Base-by-base conservation (phyloP, 2,113 vertebrate species). In the Callopanchax toddi region DNA sequence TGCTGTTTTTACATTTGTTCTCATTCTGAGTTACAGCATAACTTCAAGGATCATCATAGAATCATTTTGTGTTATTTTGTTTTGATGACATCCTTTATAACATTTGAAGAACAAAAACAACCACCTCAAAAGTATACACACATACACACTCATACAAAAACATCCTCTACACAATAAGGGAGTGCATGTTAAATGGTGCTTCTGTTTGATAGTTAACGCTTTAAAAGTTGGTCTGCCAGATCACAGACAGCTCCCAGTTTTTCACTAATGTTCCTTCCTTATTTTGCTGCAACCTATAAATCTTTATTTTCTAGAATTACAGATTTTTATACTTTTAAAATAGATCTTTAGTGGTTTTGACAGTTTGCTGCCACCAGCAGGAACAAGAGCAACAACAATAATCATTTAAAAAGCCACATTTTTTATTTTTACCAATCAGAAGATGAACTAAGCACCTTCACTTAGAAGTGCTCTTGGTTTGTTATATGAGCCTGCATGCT, bases 181-280 rank as follows among this genome's bases (percentile, higher is more conserved):
- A 83, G 82, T 72, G 45, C 46, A 78, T 69, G 67, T 78, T 74
- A 79, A 67, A 79, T 55, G 54, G 43, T 57, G 57, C 66, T 45
- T 68, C 25, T 71, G 42, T 78, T 76, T 74, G 56, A 60, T 74
- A 60, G 79, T 80, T 57, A 74, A 20, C 62, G 70, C 53, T 63
- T 78, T 66, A 73, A 81, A 82, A 83, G 78, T 86, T 86, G 74
- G 87, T 82, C 74, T 85, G 73, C 74, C 76, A 78, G 63, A 40
- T 36, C 45, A 37, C 66, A 79, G 76, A 78, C 85, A 42, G 73
- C 23, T 65, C 46, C 65, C 87, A 75, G 74, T 36, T 50, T 26
- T 37, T 50, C 66, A 60, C 62, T 75, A 71, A 83, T 81, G 78
- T 72, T 72, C 70, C 49, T 58, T 81, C 62, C 26, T 25, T 44